Conservation (phyloP, 37 sponge, comb jelly and placozoan genomes). For the Spongia lamella region DNA sequence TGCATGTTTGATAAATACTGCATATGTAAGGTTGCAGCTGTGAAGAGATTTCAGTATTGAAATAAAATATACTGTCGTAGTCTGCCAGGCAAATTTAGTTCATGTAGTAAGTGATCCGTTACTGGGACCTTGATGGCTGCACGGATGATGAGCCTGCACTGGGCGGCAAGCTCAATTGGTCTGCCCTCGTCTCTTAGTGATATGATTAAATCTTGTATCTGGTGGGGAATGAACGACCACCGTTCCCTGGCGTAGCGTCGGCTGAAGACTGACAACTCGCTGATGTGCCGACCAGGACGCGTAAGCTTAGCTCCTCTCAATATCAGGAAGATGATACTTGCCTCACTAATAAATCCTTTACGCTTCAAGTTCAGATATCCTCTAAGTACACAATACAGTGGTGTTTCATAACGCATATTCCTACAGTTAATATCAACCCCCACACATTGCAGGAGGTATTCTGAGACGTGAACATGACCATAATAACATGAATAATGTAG, state of each 20-base stretch:
- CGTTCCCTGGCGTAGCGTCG: constrained; percentile 26
- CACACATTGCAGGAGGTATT: constrained; percentile 13
- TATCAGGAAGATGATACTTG: constrained; percentile 57
- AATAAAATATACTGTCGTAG: constrained; percentile 49
- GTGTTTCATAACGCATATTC: constrained; percentile 59
- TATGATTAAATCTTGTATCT: constrained; percentile 62
- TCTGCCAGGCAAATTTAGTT: constrained; percentile 39
- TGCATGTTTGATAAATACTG: too few species aligned
- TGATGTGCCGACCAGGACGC: constrained; percentile 38
- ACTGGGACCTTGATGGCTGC: constrained; percentile 31
- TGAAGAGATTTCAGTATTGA: constrained; percentile 50
- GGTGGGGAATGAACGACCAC: constrained; percentile 67
- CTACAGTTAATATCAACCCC: constrained; percentile 34
- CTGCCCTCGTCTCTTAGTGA: constrained; percentile 41
- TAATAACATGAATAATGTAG: constrained; percentile 74
- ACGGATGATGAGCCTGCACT: constrained; percentile 27
- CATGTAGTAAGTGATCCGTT: constrained; percentile 19
- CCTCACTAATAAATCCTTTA: constrained; percentile 44
- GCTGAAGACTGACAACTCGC: constrained; percentile 51
- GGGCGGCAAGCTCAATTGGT: constrained; percentile 11
- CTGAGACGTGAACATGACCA: constrained; percentile 36
- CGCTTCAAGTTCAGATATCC: constrained; percentile 42
- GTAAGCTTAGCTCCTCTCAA: constrained; percentile 27
- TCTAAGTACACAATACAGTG: constrained; percentile 68
- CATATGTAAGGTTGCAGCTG: too few species aligned